These are phyloP conservation scores for Stomorhina lunata DNA, from an alignment of 2,888 invertebrate genomes.

Conservation along the genomic window DNA sequence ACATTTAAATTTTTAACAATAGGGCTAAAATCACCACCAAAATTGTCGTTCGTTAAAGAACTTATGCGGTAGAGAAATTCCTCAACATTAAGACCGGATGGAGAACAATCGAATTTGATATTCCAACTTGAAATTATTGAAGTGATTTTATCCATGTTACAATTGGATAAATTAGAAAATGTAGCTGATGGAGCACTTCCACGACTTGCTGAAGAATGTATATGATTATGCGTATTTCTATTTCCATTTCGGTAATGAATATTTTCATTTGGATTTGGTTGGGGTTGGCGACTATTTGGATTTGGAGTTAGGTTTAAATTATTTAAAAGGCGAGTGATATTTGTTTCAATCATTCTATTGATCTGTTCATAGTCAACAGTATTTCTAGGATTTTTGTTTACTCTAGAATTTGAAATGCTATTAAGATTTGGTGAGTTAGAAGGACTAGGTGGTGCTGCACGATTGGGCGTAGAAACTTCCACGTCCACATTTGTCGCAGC, in stretches of 20 bases:
- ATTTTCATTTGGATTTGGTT: neutral
- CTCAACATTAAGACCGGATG: neutral
- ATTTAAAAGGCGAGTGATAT: neutral
- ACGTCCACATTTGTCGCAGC: neutral
- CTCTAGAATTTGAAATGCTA: neutral
- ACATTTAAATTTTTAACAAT: neutral
- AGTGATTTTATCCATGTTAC: neutral
- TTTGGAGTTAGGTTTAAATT: neutral
- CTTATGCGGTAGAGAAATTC: conserved; percentile 8
- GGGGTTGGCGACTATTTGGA: neutral
- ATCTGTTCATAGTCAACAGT: neutral
- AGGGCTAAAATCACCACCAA: neutral
- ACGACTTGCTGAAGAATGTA: neutral
- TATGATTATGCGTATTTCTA: neutral
- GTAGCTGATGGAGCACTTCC: neutral
- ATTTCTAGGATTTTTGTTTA: neutral
- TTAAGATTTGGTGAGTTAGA: neutral
- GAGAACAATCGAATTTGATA: neutral
- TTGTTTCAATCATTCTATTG: neutral
- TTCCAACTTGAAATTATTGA: conserved; percentile 4
- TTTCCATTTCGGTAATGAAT: neutral
- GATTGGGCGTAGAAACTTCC: neutral
- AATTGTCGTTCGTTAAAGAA: neutral
- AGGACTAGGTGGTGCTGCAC: neutral
- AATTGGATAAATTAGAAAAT: neutral